Evolutionary conservation across 2,797 vertebrate genomes (phyloP), one percentile per base, ranked within the genome.

Genomic region (Amniataba percoides): DNA sequence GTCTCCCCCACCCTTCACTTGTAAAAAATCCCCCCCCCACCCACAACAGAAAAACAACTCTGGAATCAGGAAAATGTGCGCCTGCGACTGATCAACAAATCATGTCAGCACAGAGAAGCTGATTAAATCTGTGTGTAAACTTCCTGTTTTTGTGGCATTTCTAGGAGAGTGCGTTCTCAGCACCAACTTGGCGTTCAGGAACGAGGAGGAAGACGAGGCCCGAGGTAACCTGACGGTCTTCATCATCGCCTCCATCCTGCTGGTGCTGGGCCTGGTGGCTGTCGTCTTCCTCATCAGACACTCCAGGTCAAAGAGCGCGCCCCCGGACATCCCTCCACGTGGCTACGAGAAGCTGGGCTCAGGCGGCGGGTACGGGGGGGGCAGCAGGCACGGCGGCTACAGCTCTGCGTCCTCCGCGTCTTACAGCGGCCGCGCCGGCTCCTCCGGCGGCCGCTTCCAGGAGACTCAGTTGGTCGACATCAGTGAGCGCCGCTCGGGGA

Each of bases 281-380:
- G 90, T 94, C 8, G 13, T 93, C 71, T 74, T 96, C 14, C 81
- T 97, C 64, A 90, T 97, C 93, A 93, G 77, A 78, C 96, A 94
- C 82, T 94, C 95, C 3, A 87, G 64, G 31, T 92, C 94, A 52
- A 97, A 96, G 90, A 76, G 75, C 0, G 85, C 81, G 4, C 31
- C 91, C 5, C 80, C 81, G 0, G 94, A 85, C 18, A 94, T 94
- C 60, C 71, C 84, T 0, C 91, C 93, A 15, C 93, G 92, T 0
- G 92, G 95, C 45, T 99, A 99, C 19, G 95, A 97, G 88, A 98
- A 97, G 88, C 93, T 98, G 76, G 85, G 94, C 34, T 93, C 96
- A 0, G 88, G 92, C 0, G 85, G 89, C 67, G 81, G 77, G 61
- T 75, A 83, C 71, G 83, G 92, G 64, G 52, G 82, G 1, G 85